Base-by-base conservation (phyloP, 2,113 vertebrate species). In the Xiphias gladius region DNA sequence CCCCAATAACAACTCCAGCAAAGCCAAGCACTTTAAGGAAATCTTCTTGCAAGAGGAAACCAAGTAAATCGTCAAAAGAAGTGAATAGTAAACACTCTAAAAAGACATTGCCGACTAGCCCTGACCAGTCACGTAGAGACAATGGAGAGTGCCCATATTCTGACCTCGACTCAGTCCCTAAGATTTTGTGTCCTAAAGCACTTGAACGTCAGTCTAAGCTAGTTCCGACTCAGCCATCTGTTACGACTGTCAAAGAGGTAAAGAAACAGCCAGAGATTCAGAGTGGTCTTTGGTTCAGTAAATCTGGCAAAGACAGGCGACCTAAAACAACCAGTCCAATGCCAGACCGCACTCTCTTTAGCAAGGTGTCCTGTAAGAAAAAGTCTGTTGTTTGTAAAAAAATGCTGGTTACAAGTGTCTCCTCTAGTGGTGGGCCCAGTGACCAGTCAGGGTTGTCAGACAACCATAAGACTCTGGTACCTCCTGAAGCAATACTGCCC, bases 281-380 rank as follows among this genome's bases (percentile, higher is more conserved):
- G 58, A 94, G 79, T 32, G 94, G 95, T 70, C 93, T 94, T 74
- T 96, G 95, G 95, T 96, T 96, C 63, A 95, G 93, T 73, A 95
- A 95, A 88, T 87, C 92, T 22, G 84, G 94, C 20, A 95, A 95
- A 91, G 92, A 94, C 35, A 92, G 94, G 37, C 83, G 92, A 32
- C 93, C 93, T 12, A 94, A 94, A 84, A 93, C 91, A n/a, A 90
- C 90, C 61, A 89, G 86, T 84, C 79, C 91, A 1, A 82, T 85
- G 64, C 91, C 86, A 65, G 93, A 92, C 84, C 95, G 77, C 80
- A 92, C 82, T 73, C 91, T 79, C 66, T 95, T 89, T 71, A 85
- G 91, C 50, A 95, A 94, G 76, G 79, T 75, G 6, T 80, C 89
- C 61, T 86, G 81, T 66, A 96, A 94, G 87, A 96, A 95, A 48